phyloP scores from a whole-genome alignment of 2,888 invertebrate species.

The Onthophagus sagittarius region DNA sequence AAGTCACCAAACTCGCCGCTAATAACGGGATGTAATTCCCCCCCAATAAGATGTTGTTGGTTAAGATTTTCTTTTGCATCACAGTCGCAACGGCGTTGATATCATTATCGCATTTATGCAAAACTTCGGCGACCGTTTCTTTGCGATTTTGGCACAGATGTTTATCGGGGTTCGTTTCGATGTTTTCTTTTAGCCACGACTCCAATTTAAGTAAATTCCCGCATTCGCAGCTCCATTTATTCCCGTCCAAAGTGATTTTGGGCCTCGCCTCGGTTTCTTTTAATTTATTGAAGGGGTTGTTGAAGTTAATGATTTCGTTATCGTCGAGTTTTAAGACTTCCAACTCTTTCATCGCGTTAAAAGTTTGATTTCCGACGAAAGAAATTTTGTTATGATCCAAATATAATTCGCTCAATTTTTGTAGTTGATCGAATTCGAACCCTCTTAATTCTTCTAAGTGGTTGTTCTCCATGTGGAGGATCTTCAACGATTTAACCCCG shows the following conservation, averaged over 20 bases:
- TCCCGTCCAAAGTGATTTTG: conserved; percentile 69
- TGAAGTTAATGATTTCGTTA: conserved; percentile 73
- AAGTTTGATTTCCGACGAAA: conserved; percentile 71
- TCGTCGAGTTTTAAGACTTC: conserved; percentile 72
- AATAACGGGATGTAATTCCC: conserved; percentile 72
- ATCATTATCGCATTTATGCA: conserved; percentile 50
- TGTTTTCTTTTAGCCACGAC: conserved; percentile 62
- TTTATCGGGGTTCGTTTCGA: conserved; percentile 62
- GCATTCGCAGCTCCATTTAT: conserved; percentile 83
- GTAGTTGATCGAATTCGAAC: conserved; percentile 73
- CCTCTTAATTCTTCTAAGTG: conserved; percentile 67
- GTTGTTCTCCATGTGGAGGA: conserved; percentile 76
- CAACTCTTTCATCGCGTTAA: conserved; percentile 67
- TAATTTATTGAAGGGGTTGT: conserved; percentile 32
- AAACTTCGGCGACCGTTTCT: conserved; percentile 54
- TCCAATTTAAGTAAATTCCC: conserved; percentile 65
- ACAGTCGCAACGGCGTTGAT: conserved; percentile 54
- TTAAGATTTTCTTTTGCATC: conserved; percentile 50
- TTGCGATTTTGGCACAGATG: conserved; percentile 60
- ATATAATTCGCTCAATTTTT: conserved; percentile 70
- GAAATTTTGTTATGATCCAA: conserved; percentile 72
- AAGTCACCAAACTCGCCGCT: conserved; percentile 65
- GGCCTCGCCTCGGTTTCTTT: conserved; percentile 49
- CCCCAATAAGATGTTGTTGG: conserved; percentile 60
- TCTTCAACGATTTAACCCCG: conserved; percentile 68